phyloP scores from a whole-genome alignment of 2,797 vertebrate species.

The Distichodus sexfasciatus region DNA sequence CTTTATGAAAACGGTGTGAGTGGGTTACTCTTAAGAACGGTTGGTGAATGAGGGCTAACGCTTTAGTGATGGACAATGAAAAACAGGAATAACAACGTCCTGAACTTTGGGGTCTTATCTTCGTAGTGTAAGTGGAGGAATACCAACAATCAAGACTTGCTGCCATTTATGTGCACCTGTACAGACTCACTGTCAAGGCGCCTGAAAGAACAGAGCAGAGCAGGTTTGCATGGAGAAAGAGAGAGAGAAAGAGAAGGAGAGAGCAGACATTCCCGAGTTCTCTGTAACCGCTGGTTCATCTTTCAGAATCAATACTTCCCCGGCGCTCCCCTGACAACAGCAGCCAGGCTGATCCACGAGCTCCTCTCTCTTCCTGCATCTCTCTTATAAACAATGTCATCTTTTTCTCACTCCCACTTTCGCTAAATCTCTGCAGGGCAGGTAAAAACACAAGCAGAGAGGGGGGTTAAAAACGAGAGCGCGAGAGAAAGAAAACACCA shows the following conservation, averaged over 20 bases:
- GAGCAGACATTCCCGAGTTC: slow-evolving; percentile 58
- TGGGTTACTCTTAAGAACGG: no score
- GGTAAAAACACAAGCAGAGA: slow-evolving; percentile 51
- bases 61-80: slow-evolving; percentile 3
- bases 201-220: slow-evolving; percentile 16
- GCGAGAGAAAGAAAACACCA: slow-evolving; percentile 34
- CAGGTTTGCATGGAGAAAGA: slow-evolving; percentile 6
- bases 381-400: slow-evolving; percentile 47
- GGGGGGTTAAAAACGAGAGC: slow-evolving; percentile 20
- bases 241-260: slow-evolving; percentile 21
- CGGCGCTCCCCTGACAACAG: slow-evolving; percentile 49
- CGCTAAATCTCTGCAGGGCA: slow-evolving; percentile 52
- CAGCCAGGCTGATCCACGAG: slow-evolving; percentile 49
- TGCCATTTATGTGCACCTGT: slow-evolving; percentile 23
- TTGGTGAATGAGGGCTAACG: no score
- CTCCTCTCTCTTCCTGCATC: slow-evolving; percentile 37
- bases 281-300: slow-evolving; percentile 58
- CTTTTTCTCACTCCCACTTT: slow-evolving; percentile 38
- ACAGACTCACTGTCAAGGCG: slow-evolving; percentile 15
- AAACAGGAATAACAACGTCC: neutral
- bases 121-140: neutral
- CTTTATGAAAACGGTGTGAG: no score
- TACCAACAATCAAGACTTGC: slow-evolving; percentile 12
- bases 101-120: neutral
- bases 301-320: slow-evolving; percentile 63